phyloP scores from a whole-genome alignment of 2,797 vertebrate genomes.

The Dermochelys coriacea region DNA sequence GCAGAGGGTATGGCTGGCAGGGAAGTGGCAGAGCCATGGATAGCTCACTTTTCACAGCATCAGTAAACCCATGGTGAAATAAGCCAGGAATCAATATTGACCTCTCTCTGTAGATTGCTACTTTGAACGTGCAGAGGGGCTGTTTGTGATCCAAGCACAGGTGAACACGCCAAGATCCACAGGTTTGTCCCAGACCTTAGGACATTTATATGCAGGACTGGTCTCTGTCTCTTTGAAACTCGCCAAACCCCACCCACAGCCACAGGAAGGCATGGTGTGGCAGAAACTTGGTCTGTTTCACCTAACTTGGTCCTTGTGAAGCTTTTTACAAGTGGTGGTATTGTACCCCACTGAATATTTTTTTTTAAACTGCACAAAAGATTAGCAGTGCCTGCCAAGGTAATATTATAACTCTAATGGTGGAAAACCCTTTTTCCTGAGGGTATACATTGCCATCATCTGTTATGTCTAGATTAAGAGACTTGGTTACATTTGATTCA shows the following conservation, averaged over 20 bases:
- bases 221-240: neutral
- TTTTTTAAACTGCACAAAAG: neutral
- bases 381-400: neutral
- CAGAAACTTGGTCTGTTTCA: neutral
- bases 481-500: constrained; percentile 41
- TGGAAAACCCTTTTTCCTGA: neutral
- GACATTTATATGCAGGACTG: fast-evolving
- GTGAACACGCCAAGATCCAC: neutral
- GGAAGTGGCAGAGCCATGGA: neutral
- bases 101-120: neutral
- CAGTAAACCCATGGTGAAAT: neutral
- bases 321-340: neutral
- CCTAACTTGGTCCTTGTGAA: neutral
- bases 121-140: neutral
- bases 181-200: neutral
- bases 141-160: neutral
- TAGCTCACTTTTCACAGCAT: neutral
- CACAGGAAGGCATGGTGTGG: neutral
- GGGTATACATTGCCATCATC: constrained; percentile 1
- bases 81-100: neutral
- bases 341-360: neutral
- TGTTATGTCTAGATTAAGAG: constrained; percentile 1
- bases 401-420: neutral
- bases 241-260: neutral
- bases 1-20: fast-evolving